Evolutionary conservation across 37 sponge, comb jelly and placozoan genomes (phyloP).

Genomic region (Petrosia ficiformis): DNA sequence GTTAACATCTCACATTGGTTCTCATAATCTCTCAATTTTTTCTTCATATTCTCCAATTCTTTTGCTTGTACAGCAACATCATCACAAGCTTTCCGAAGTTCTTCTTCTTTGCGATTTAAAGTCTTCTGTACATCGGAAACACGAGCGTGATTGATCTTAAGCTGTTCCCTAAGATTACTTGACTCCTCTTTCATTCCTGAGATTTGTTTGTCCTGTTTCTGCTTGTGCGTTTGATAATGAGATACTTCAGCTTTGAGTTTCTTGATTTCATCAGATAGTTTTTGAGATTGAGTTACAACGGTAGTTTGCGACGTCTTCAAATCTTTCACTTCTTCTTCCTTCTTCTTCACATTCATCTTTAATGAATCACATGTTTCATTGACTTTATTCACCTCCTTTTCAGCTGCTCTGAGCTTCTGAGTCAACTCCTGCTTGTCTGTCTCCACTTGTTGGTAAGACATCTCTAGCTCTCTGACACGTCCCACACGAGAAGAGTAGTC

Average conservation of each 20-base stretch:
- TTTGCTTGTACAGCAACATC: background rate
- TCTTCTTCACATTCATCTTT: background rate
- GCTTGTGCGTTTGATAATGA: background rate
- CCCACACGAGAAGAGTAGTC: background rate
- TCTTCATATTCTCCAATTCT: conserved; percentile 9
- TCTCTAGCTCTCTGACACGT: conserved; percentile 1
- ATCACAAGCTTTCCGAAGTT: background rate
- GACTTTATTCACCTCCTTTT: background rate
- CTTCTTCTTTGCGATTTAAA: background rate
- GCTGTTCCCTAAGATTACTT: background rate
- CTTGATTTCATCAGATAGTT: background rate
- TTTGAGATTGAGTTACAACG: background rate
- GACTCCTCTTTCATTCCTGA: background rate
- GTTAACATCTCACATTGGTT: conserved; percentile 36
- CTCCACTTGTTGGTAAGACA: background rate
- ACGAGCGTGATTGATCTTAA: background rate
- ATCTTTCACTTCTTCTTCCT: background rate
- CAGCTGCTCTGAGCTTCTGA: background rate
- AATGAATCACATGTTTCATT: background rate
- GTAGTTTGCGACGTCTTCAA: background rate
- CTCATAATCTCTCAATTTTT: background rate
- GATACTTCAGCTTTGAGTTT: background rate
- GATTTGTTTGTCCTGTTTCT: background rate
- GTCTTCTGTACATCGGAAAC: background rate
- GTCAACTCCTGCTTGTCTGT: background rate